Evolutionary conservation across 2,888 invertebrate species (phyloP).

Genomic region (Halictus ligatus): DNA sequence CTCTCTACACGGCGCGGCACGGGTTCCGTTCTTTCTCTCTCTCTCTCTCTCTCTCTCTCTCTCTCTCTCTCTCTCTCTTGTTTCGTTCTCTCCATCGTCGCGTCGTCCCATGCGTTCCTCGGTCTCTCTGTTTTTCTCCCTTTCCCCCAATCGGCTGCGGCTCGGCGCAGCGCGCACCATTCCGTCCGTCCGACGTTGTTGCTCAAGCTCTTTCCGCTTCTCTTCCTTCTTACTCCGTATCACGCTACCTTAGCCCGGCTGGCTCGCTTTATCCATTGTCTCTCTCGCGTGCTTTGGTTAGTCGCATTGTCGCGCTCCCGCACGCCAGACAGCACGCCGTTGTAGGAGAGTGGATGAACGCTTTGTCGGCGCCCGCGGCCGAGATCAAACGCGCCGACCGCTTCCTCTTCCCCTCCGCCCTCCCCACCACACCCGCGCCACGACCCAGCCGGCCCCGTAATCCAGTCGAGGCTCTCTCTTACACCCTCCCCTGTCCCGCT

Average conservation of each 20-base stretch:
- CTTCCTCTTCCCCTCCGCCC: constrained; percentile 69
- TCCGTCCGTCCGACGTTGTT: constrained; percentile 54
- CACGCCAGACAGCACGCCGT: constrained; percentile 71
- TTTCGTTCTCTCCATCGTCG: constrained; percentile 8
- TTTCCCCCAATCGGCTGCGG: constrained; percentile 34
- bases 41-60: not conserved
- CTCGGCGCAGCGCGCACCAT: constrained; percentile 45
- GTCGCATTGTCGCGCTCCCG: constrained; percentile 60
- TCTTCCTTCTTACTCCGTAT: constrained; percentile 63
- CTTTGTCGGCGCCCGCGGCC: constrained; percentile 83
- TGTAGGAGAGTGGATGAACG: constrained; percentile 79
- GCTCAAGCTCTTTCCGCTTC: constrained; percentile 62
- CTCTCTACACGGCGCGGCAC: not conserved
- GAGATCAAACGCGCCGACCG: constrained; percentile 82
- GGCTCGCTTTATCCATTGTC: constrained; percentile 54
- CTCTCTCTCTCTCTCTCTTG: not conserved
- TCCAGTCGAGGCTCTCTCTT: constrained; percentile 69
- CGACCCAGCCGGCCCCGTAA: constrained; percentile 56
- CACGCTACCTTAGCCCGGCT: constrained; percentile 57
- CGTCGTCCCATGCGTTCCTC: constrained; percentile 49
- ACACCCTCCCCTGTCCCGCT: constrained; percentile 28
- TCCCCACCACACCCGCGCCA: constrained; percentile 29
- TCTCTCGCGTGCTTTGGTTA: constrained; percentile 57
- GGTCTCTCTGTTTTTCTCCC: constrained; percentile 50
- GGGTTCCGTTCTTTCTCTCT: not conserved